Conservation (phyloP, 1,140 invertebrate genomes). For the Pseudomyrmex flavicornis region DNA sequence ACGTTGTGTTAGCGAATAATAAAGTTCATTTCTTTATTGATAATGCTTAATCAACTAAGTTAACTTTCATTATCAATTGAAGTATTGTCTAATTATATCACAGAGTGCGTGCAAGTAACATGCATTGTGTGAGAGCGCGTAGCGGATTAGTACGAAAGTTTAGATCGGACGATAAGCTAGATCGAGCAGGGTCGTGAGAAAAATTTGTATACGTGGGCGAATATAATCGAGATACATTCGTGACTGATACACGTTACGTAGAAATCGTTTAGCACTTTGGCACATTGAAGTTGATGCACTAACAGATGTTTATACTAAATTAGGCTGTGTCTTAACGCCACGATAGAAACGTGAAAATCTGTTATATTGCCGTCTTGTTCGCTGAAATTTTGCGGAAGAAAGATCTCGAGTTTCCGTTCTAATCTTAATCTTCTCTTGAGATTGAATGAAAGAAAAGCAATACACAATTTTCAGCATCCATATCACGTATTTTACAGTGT, state of each 20-base stretch:
- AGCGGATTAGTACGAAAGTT: constrained; percentile 42
- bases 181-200: constrained; percentile 56
- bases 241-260: constrained; percentile 8
- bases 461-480: neutral
- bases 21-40: neutral
- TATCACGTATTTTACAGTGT: neutral
- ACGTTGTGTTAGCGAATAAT: neutral
- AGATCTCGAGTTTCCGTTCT: neutral
- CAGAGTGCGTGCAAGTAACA: constrained; percentile 37
- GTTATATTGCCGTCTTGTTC: no score
- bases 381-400: neutral
- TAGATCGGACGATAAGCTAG: constrained; percentile 52
- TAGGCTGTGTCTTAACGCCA: neutral
- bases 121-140: constrained; percentile 51
- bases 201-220: constrained; percentile 43
- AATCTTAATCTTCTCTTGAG: neutral
- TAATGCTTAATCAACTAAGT: neutral
- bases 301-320: neutral
- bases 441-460: neutral
- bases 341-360: no score
- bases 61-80: neutral
- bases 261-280: neutral
- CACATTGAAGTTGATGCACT: neutral
- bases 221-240: constrained; percentile 39
- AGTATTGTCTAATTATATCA: constrained; percentile 64